phyloP scores from a whole-genome alignment of 2,113 vertebrate species.

The Pavo muticus region DNA sequence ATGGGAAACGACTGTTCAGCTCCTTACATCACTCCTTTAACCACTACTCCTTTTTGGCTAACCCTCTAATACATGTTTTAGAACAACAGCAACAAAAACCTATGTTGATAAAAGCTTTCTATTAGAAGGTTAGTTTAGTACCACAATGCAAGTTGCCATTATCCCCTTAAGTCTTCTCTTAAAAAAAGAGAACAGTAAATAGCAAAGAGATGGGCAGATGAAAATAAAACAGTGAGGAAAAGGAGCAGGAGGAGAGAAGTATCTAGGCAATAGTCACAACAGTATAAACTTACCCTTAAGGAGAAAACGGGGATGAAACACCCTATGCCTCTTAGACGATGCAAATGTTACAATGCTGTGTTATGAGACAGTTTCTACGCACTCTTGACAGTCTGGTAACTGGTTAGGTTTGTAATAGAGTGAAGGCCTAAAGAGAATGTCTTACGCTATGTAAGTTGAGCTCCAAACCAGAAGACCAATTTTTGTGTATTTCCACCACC shows the following conservation, averaged over 20 bases:
- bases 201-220: not conserved
- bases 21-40: not conserved
- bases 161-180: not conserved
- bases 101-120: not conserved
- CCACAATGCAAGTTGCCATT: not conserved
- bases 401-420: not conserved
- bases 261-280: not conserved
- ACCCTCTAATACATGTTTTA: not conserved
- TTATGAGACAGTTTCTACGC: not conserved
- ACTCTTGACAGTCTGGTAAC: not conserved
- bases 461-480: not conserved
- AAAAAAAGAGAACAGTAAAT: too few relatives aligned
- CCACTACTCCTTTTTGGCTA: not conserved
- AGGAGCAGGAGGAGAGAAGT: not conserved
- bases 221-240: not conserved
- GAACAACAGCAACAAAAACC: not conserved
- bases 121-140: not conserved
- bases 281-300: not conserved
- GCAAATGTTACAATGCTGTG: not conserved
- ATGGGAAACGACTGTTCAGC: not conserved
- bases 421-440: not conserved
- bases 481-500: not conserved
- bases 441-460: not conserved
- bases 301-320: not conserved
- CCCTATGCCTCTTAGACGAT: not conserved